Conservation (phyloP, 2,797 vertebrate genomes). For the Toxotes lorentzi region DNA sequence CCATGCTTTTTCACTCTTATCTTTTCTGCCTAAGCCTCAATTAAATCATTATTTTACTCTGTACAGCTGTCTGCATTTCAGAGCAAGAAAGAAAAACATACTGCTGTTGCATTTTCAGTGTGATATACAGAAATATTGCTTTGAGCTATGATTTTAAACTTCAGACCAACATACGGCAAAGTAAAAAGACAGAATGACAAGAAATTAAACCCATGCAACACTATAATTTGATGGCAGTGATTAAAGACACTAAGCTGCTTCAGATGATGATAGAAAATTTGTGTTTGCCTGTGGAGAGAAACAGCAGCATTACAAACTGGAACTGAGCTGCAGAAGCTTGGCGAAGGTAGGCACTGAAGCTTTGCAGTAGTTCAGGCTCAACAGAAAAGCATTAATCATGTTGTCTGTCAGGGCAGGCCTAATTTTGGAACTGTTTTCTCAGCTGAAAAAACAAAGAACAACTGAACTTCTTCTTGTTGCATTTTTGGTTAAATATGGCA, state of each 20-base stretch:
- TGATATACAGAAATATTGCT: conserved; percentile 27
- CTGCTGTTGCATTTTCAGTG: conserved; percentile 18
- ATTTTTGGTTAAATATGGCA: conserved; percentile 18
- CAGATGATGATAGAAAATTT: neutral
- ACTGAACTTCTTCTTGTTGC: conserved; percentile 12
- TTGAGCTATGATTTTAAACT: conserved; percentile 30
- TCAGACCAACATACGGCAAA: conserved; percentile 7
- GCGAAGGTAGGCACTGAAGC: conserved; percentile 11
- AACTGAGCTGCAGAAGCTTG: conserved; percentile 26
- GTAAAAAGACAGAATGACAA: conserved; percentile 9
- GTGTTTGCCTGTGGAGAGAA: conserved; percentile 16
- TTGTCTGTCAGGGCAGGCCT: conserved; percentile 49
- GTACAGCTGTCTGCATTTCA: conserved; percentile 37
- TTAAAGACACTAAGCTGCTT: conserved; percentile 3
- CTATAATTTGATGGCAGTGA: conserved; percentile 11
- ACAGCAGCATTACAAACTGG: conserved; percentile 12
- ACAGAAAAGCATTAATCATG: conserved; percentile 65
- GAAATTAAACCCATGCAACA: conserved; percentile 6
- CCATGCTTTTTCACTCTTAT: conserved; percentile 10
- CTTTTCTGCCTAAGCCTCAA: conserved; percentile 36
- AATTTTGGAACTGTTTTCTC: conserved; percentile 62
- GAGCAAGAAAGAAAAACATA: conserved; percentile 14
- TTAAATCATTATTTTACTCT: conserved; percentile 47
- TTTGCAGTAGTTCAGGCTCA: conserved; percentile 26
- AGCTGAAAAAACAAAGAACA: conserved; percentile 29